phyloP scores from a whole-genome alignment of 2,888 invertebrate species.

The Liposcelis brunnea region DNA sequence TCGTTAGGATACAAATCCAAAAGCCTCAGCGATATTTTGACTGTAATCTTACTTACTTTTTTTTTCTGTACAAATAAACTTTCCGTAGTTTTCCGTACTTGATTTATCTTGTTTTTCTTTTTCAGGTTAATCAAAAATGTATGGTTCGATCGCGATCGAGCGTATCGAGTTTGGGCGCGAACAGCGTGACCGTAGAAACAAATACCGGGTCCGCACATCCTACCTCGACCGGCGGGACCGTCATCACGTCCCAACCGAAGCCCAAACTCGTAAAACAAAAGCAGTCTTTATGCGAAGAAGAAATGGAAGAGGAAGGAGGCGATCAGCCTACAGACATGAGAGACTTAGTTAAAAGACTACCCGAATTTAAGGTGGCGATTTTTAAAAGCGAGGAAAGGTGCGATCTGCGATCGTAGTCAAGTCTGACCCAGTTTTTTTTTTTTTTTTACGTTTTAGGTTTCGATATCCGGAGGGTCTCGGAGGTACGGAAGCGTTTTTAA shows the following conservation, averaged over 20 bases:
- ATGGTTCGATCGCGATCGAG: slow-evolving; percentile 60
- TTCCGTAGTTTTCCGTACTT: too few relatives aligned
- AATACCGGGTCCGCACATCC: slow-evolving; percentile 16
- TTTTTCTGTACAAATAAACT: too few relatives aligned
- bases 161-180: slow-evolving; percentile 44
- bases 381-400: background rate
- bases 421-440: background rate
- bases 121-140: slow-evolving; percentile 35
- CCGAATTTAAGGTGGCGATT: slow-evolving; percentile 35
- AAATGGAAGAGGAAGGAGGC: slow-evolving; percentile 26
- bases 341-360: slow-evolving; percentile 42
- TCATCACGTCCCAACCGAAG: slow-evolving; percentile 24
- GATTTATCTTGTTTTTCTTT: too few relatives aligned
- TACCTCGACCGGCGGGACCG: slow-evolving; percentile 16
- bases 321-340: slow-evolving; percentile 54
- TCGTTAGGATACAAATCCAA: slow-evolving; percentile 52
- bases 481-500: slow-evolving; percentile 45
- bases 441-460: background rate
- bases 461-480: slow-evolving; percentile 16
- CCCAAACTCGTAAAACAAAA: slow-evolving; percentile 75
- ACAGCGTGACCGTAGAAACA: background rate
- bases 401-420: background rate
- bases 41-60: slow-evolving; percentile 24
- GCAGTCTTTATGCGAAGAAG: slow-evolving; percentile 61
- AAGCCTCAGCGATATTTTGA: slow-evolving; percentile 67